A percentile compares a stretch with the other conserved stretches of the same genome.
These are phyloP conservation scores for Drosophila nigromelanica DNA, from an alignment of 1,140 invertebrate species.

Conservation along the genomic window DNA sequence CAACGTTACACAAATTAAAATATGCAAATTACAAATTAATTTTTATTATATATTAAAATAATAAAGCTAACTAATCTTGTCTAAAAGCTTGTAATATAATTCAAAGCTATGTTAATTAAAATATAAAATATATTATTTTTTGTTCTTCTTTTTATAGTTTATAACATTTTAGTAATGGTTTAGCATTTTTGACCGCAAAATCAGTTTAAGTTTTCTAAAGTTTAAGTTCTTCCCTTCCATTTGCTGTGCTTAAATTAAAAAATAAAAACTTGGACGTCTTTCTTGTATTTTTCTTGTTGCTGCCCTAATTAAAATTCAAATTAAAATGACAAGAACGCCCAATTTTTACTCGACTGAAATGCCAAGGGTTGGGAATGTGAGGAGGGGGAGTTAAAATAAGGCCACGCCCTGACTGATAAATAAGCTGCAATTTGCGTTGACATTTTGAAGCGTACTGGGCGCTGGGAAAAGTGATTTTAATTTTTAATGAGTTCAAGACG, in stretches of 20 bases:
- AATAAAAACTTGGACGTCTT: neutral
- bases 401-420: constrained; percentile 66
- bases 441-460: constrained; percentile 60
- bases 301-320: constrained; percentile 72
- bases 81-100: no score
- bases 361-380: neutral
- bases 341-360: constrained; percentile 28
- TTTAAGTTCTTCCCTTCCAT: constrained; percentile 2
- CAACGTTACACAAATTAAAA: no score
- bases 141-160: neutral
- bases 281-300: constrained; percentile 20
- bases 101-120: no score
- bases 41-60: no score
- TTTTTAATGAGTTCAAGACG: constrained; percentile 72
- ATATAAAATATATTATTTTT: no score
- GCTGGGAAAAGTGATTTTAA: constrained; percentile 70
- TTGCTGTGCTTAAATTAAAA: constrained; percentile 8
- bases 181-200: neutral
- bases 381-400: constrained; percentile 20
- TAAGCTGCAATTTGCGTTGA: constrained; percentile 82
- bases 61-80: no score
- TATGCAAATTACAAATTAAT: no score
- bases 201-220: constrained; percentile 5
- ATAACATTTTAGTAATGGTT: neutral
- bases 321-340: constrained; percentile 66